phyloP scores from a whole-genome alignment of 2,888 invertebrate species.

The Sceliomorpha sp. region DNA sequence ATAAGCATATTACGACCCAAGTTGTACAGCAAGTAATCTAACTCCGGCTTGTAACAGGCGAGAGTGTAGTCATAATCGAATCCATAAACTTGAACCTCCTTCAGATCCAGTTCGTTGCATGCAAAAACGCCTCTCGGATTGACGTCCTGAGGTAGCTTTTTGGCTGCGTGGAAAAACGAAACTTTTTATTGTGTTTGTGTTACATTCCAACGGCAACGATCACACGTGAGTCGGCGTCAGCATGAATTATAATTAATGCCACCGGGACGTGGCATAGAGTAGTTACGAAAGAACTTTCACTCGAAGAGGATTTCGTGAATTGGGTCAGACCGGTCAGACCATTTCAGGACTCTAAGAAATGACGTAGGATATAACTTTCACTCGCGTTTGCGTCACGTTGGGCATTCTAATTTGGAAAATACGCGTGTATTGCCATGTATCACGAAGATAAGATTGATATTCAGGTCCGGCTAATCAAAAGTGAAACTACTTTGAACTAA shows the following conservation, averaged over 20 bases:
- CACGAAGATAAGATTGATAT: constrained; percentile 22
- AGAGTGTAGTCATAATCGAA: constrained; percentile 99
- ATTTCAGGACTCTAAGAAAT: constrained; percentile 44
- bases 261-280: constrained; percentile 14
- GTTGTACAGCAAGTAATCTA: constrained; percentile 94
- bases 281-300: constrained; percentile 55
- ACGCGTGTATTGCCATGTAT: constrained; percentile 24
- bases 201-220: background rate
- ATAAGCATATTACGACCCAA: constrained; percentile 93
- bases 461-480: constrained; percentile 32
- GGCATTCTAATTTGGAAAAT: constrained; percentile 45
- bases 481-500: constrained; percentile 24
- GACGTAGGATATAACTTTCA: constrained; percentile 53
- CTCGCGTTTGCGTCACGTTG: constrained; percentile 31
- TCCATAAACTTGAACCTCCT: constrained; percentile 96
- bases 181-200: background rate
- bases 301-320: constrained; percentile 51
- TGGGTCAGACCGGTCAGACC: constrained; percentile 47
- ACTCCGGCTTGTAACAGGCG: constrained; percentile 94
- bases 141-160: constrained; percentile 92
- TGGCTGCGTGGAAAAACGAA: constrained; percentile 82
- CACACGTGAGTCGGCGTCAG: background rate
- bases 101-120: constrained; percentile 95
- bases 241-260: constrained; percentile 34
- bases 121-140: constrained; percentile 95